Base-by-base conservation (phyloP, 2,113 vertebrate genomes). In the Seriola dumerili region DNA sequence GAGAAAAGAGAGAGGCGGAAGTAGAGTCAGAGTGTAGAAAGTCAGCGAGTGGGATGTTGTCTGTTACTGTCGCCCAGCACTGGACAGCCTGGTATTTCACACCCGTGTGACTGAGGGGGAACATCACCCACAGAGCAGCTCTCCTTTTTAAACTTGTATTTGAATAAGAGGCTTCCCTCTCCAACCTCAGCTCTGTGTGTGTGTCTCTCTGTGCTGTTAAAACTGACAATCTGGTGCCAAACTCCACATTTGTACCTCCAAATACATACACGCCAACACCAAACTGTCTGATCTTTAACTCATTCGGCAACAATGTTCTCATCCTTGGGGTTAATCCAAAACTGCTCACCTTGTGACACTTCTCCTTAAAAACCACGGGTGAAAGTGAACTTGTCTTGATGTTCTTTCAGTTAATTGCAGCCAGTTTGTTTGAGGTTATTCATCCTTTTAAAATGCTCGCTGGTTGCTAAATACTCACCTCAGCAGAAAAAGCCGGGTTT, bases 401-500 rank as follows among this genome's bases (percentile, higher is more conserved):
- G 46, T 67, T 21, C 14, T 57, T 71, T 78, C 21, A 65, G 32
- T 29, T 46, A 29, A 81, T 61, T 57, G 69, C 44, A 71, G 68
- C 48, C 72, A 66, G 16, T 46, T 46, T 71, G 36, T 13, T 75
- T 34, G 16, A 68, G 21, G 55, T 62, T 65, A 59, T 78, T 83
- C 68, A 55, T 85, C 50, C 65, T 63, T 75, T 85, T 25, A 44
- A 84, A 89, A 84, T 62, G 50, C 76, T 55, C 34, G 11, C 69
- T 78, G 78, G 50, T 87, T 72, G 46, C 76, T 81, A 75, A 91
- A 88, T 48, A 57, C 69, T 77, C 16, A 64, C 64, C 76, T 92
- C 86, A 89, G 89, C 90, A 90, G 85, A 93, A 92, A 92, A 71
- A 23, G 65, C 58, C 71, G 91, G 29, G 87, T 91, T 91, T 80